A percentile compares a stretch with the other conserved stretches of the same genome.
Evolutionary conservation across 2,113 vertebrate genomes (phyloP).

Genomic region (Entomyzon cyanotis): DNA sequence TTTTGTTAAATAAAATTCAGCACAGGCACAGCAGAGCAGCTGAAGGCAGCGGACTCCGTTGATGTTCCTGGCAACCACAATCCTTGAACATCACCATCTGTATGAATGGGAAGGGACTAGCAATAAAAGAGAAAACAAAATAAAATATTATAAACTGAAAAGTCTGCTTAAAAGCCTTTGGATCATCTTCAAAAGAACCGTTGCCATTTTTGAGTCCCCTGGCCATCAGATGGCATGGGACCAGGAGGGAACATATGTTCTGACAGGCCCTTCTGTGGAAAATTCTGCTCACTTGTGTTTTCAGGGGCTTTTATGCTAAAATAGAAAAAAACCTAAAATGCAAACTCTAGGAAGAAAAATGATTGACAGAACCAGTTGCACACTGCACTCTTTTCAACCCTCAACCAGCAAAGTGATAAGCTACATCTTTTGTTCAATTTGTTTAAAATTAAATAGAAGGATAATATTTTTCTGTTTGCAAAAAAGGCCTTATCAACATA

Average conservation of each 20-base stretch:
- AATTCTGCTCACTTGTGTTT: constrained; percentile 29
- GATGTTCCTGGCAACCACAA: neutral
- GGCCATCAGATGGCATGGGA: constrained; percentile 38
- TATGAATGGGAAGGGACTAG: constrained; percentile 23
- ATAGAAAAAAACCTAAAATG: neutral
- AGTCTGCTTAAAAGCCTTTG: constrained; percentile 47
- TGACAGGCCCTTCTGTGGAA: constrained; percentile 31
- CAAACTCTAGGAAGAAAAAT: neutral
- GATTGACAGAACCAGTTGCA: constrained; percentile 20
- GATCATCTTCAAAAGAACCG: constrained; percentile 55
- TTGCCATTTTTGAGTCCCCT: constrained; percentile 6
- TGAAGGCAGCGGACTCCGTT: neutral
- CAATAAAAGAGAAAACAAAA: constrained; percentile 53
- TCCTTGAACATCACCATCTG: constrained; percentile 27
- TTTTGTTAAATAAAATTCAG: constrained; percentile 7
- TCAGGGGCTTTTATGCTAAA: neutral
- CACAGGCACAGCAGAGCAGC: constrained; percentile 23
- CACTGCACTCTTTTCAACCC: neutral
- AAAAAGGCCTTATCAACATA: neutral
- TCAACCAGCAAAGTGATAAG: constrained; percentile 7
- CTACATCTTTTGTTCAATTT: neutral
- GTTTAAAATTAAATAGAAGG: neutral
- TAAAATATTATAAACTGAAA: constrained; percentile 44
- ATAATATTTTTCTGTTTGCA: constrained; percentile 2
- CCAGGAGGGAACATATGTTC: constrained; percentile 53